A percentile compares a stretch with the other conserved stretches of the same genome.
phyloP scores from a whole-genome alignment of 2,113 vertebrate genomes.

The Nestor notabilis region DNA sequence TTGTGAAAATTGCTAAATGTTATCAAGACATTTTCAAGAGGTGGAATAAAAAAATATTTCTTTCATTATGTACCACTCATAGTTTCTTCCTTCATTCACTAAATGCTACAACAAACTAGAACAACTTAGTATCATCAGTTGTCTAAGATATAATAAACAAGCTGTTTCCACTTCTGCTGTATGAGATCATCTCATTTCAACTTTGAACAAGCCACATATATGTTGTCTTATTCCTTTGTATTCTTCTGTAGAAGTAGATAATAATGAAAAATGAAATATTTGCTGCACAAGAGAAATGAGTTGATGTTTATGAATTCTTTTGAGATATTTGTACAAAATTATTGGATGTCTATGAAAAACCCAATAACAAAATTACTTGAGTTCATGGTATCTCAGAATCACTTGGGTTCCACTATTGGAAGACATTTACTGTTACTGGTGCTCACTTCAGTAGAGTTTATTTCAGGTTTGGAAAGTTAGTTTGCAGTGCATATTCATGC shows the following conservation, averaged over 20 bases:
- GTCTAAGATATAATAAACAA: background rate
- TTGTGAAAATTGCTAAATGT: background rate
- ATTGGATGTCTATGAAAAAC: background rate
- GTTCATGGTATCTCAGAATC: background rate
- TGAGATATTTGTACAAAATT: background rate
- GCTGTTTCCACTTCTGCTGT: background rate
- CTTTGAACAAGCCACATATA: background rate
- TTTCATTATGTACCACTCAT: background rate
- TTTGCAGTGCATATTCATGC: background rate
- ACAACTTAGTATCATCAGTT: background rate
- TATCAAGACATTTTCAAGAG: background rate
- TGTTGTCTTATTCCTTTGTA: background rate
- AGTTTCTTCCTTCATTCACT: background rate
- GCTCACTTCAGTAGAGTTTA: background rate
- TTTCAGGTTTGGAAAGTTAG: background rate
- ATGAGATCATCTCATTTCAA: background rate
- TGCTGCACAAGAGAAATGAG: background rate
- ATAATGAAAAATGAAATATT: background rate
- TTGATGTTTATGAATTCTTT: background rate
- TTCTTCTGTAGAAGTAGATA: background rate
- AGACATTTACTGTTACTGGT: background rate
- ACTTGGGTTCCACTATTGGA: background rate
- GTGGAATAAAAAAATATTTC: background rate
- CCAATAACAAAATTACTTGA: background rate
- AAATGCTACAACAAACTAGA: background rate